Conservation (phyloP, 2,888 invertebrate species). For the Imbricaverruca yamaguchii region DNA sequence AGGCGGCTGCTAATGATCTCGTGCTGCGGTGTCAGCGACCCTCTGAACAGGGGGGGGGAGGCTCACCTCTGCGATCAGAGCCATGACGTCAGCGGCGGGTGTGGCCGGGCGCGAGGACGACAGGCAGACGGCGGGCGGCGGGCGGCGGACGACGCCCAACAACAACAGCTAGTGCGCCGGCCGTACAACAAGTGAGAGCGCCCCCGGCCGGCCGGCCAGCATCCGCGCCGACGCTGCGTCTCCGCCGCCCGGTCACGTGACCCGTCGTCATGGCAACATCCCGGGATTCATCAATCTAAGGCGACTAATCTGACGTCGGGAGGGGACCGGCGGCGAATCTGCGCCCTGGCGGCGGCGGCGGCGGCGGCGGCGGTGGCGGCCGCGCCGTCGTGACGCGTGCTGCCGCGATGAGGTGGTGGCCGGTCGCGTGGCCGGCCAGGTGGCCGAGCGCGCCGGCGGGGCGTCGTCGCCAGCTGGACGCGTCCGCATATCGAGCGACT, state of each 20-base stretch:
- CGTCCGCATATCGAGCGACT: not conserved
- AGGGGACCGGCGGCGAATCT: not conserved
- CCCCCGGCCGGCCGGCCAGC: not conserved
- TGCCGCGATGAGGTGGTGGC: not conserved
- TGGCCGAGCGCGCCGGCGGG: not conserved
- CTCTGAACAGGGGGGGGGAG: too few relatives aligned
- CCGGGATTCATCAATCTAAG: constrained; percentile 15
- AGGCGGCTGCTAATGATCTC: too few relatives aligned
- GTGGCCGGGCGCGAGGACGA: not conserved
- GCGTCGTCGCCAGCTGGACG: not conserved
- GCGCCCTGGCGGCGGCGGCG: not conserved
- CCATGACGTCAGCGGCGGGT: not conserved
- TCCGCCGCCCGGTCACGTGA: not conserved
- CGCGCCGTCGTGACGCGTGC: not conserved
- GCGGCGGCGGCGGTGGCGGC: not conserved
- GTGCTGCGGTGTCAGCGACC: too few relatives aligned
- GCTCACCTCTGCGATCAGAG: constrained; percentile 6
- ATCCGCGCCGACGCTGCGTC: constrained; percentile 2
- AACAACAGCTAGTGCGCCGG: not conserved
- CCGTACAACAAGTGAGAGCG: constrained; percentile 9
- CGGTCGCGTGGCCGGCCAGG: not conserved
- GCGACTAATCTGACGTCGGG: constrained; percentile 11
- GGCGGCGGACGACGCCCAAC: not conserved
- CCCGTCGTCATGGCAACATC: constrained; percentile 17
- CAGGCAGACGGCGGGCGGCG: not conserved